Conservation (phyloP, 2,113 vertebrate genomes). For the Antigone vipio region DNA sequence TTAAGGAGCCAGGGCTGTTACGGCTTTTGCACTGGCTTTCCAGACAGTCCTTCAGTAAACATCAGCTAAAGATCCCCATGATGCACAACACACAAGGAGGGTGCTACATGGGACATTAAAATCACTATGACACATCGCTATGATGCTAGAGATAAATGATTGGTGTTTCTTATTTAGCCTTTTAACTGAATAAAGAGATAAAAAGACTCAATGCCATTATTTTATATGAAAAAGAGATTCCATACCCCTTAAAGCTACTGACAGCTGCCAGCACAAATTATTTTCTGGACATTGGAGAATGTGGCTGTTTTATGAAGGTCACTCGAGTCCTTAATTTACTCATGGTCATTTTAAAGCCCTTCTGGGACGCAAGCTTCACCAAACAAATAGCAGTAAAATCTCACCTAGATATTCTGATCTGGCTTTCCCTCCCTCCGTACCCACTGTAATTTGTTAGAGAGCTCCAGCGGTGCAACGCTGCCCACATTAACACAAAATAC, state of each 20-base stretch:
- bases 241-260: not conserved
- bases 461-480: not conserved
- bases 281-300: not conserved
- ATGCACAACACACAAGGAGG: not conserved
- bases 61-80: not conserved
- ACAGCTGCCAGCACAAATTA: not conserved
- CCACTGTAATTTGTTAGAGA: not conserved
- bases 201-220: not conserved
- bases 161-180: not conserved
- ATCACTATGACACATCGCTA: not conserved
- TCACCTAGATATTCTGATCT: not conserved
- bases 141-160: not conserved
- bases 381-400: not conserved
- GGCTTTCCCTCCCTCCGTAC: not conserved
- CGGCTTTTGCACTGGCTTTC: not conserved
- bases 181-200: not conserved
- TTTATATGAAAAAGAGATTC: not conserved
- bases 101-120: not conserved
- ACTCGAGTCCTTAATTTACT: not conserved
- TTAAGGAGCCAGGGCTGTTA: not conserved
- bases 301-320: not conserved
- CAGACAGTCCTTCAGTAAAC: not conserved
- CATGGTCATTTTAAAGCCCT: not conserved
- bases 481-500: constrained; percentile 55
- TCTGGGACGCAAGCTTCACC: not conserved